Evolutionary conservation across 2,888 invertebrate genomes (phyloP), one percentile per base, ranked within the genome.

Genomic region (Eudasyphora cyanicolor): DNA sequence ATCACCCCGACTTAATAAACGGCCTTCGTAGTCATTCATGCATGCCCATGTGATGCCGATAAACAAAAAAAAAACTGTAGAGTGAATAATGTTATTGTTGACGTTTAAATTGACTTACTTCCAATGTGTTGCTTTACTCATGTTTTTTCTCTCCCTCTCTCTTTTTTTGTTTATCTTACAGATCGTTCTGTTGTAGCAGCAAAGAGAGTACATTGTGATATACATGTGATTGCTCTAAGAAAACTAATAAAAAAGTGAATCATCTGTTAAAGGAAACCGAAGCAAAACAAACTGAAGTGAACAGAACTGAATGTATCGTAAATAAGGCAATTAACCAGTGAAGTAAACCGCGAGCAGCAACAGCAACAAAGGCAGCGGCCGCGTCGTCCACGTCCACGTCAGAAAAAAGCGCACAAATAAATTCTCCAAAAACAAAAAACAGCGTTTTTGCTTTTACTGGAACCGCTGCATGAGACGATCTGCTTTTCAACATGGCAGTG

Each of bases 401-500:
- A n/a, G 27, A 70, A 45, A 60, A 60, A n/a, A n/a, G 14, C 60
- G 14, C 54, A 57, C 24, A 67, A 45, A 78, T 27, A 69, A 80
- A 76, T 76, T 79, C 73, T 74, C 74, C 71, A 79, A 79, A 73
- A 51, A 54, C 32, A 75, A 76, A 60, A 10, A 27, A 69, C 12
- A n/a, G 38, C 45, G 29, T 64, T 69, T 60, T 76, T 76, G 64
- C 70, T 35, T 80, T 80, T 24, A 62, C 73, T 84, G 76, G 73
- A 76, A 82, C 82, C 81, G 77, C 84, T 77, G 74, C 73, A 67
- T 76, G 51, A 80, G 73, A 49, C 77, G 74, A 32, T 76, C 71
- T 57, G 57, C 78, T 42, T 54, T 12, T 69, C 81, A 86, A 79
- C 83, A 89, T 89, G 89, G 88, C 90, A 90, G 90, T 90, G 88